Base-by-base conservation (phyloP, 2,113 vertebrate species). In the Seriola dumerili region DNA sequence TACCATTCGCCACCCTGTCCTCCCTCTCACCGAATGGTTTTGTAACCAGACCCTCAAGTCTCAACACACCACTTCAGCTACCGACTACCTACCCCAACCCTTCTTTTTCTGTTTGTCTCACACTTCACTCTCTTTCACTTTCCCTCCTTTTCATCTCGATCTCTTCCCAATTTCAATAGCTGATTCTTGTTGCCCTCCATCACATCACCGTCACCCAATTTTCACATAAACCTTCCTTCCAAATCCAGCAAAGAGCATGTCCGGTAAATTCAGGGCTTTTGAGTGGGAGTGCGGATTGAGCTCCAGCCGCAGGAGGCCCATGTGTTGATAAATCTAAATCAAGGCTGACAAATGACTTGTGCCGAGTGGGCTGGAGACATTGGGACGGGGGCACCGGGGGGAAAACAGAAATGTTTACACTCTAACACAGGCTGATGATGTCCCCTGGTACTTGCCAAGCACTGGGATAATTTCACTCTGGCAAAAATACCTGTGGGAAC, bases 271-370 rank as follows among this genome's bases (percentile, higher is more conserved):
- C 34, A 7, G 64, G 68, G 67, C 42, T 52, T 83, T 78, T 58
- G 71, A 81, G 69, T 58, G 52, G 57, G 76, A 62, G 86, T 46
- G 44, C 44, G 77, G 83, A 88, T 73, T 79, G 83, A 83, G 83
- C 29, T 74, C 16, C 2, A 38, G 89, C 76, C 71, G 16, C 72
- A 44, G 57, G 85, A 80, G 81, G 58, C 52, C 66, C 8, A 16
- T 38, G 34, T 90, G 81, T 88, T 85, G 86, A 87, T 89, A 82
- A 89, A 90, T 88, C 89, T 82, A 90, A 92, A 93, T 89, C 80
- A 85, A 85, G 85, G 83, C 87, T 91, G 94, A 94, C 87, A 92
- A 92, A 91, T 89, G 90, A 88, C 88, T 86, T 80, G 80, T 76
- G 78, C 78, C 34, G 68, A 73, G 78, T 81, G 79, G 85, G 89